A percentile compares a stretch with the other conserved stretches of the same genome.
These are phyloP conservation scores for Achatina immaculata DNA, from an alignment of 1,140 invertebrate genomes.

Conservation along the genomic window DNA sequence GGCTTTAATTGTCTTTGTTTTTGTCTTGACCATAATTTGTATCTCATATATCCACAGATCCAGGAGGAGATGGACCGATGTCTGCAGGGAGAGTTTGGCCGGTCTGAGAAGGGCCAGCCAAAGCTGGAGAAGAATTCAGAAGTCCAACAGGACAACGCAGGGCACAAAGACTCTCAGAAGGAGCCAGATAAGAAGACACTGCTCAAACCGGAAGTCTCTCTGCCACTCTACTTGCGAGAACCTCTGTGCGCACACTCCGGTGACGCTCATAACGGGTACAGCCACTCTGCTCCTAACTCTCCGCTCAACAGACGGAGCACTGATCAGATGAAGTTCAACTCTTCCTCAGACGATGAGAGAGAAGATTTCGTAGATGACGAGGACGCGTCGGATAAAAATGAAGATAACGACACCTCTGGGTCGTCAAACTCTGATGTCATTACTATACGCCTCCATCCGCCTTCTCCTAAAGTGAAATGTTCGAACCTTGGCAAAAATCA, in stretches of 20 bases:
- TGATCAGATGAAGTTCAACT: background rate
- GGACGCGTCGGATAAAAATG: slow-evolving; percentile 7
- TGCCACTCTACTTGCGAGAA: background rate
- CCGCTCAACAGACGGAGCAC: background rate
- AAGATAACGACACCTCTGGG: slow-evolving; percentile 2
- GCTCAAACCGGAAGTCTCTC: background rate
- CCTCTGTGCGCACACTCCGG: background rate
- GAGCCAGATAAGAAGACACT: slow-evolving; percentile 5
- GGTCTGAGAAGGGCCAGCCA: slow-evolving; percentile 10
- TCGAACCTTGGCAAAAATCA: no score
- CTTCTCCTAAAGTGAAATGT: slow-evolving; percentile 31
- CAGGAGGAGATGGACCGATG: slow-evolving; percentile 65
- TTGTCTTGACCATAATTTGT: no score
- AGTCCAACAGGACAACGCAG: background rate
- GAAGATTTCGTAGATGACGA: slow-evolving; percentile 1
- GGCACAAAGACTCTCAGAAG: background rate
- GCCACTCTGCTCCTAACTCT: slow-evolving; percentile 12
- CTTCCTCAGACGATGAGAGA: slow-evolving; percentile 16
- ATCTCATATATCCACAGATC: slow-evolving; percentile 44
- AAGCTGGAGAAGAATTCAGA: slow-evolving; percentile 19
- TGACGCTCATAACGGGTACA: background rate
- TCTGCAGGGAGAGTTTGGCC: slow-evolving; percentile 47
- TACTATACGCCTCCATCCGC: slow-evolving; percentile 55
- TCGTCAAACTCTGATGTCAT: slow-evolving; percentile 52
- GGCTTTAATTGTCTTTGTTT: no score